A percentile compares a stretch with the other conserved stretches of the same genome.
phyloP scores from a whole-genome alignment of 35 echinoderm and acorn worm genomes.

The Anneissia japonica region DNA sequence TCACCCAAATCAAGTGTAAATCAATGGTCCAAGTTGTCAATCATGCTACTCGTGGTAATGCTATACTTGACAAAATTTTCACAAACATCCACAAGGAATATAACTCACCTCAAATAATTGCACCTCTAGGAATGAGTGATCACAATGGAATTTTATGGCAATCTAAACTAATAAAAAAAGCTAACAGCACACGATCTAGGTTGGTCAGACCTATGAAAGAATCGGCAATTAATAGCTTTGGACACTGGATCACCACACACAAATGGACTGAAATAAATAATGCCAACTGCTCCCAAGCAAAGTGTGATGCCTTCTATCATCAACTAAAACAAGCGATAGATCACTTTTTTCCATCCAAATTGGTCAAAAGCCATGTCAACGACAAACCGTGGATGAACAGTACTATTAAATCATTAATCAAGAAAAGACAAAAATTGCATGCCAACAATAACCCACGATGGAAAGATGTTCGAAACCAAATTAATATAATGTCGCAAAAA shows the following conservation, averaged over 20 bases:
- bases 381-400: constrained; percentile 23
- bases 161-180: not conserved
- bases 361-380: not conserved
- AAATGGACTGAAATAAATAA: not conserved
- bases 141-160: too few species aligned
- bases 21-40: too few species aligned
- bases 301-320: not conserved
- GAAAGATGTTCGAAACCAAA: not conserved
- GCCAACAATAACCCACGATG: too few species aligned
- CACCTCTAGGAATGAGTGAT: too few species aligned
- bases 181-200: not conserved
- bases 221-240: not conserved
- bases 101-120: too few species aligned
- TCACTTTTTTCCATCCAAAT: constrained; percentile 18
- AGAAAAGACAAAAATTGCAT: too few species aligned
- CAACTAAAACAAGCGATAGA: not conserved
- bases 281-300: not conserved
- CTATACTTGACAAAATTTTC: too few species aligned
- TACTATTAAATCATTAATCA: constrained; percentile 21
- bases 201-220: not conserved
- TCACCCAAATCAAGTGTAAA: constrained; percentile 9
- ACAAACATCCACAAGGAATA: too few species aligned
- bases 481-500: not conserved
- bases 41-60: too few species aligned
- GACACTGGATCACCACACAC: not conserved